Base-by-base conservation (phyloP, 2,888 invertebrate species). In the Sphinx pinastri region DNA sequence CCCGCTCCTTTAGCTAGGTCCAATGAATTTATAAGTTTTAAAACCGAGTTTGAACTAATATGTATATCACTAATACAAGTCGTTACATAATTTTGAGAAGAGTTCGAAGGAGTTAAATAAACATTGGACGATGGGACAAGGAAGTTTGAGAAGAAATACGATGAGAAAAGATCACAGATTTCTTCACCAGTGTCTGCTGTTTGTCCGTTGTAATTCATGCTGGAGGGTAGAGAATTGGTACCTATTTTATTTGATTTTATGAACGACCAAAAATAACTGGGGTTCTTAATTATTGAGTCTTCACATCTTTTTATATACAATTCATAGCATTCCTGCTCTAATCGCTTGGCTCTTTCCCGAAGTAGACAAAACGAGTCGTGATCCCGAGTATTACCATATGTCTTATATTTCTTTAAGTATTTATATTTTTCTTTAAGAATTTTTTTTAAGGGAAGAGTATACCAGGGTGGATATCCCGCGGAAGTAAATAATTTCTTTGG, bases 181-280 rank as follows among this genome's bases (percentile, higher is more conserved):
- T 70, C 67, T 0, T 72, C 70, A 7, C 76, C 76, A 31, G 74
- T 70, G 10, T 63, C 25, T 2, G 70, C 72, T 0, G 69, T 19
- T 11, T 7, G 68, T 7, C 72, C 67, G 12, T 73, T 55, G 51
- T 73, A 73, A 12, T 66, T 25, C 57, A 77, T 60, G 0, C 59
- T 25, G 2, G 70, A 70, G 11, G 77, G 79, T 14, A 76, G 49
- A 12, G 73, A 68, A 58, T 71, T 69, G 11, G 66, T 52, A 6
- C 68, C 70, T 45, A 60, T 72, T 67, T 71, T 74, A 51, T 69
- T 72, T 16, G 71, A 72, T 69, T 75, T 76, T 2, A 77, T 13
- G 55, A 71, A 77, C 0, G 74, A 60, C 76, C 76, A 77, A 69
- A 76, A 75, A 11, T 38, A 10, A 60, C 73, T 77, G 13, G 77